phyloP scores from a whole-genome alignment of 2,888 invertebrate species.

The Resseliella maxima region DNA sequence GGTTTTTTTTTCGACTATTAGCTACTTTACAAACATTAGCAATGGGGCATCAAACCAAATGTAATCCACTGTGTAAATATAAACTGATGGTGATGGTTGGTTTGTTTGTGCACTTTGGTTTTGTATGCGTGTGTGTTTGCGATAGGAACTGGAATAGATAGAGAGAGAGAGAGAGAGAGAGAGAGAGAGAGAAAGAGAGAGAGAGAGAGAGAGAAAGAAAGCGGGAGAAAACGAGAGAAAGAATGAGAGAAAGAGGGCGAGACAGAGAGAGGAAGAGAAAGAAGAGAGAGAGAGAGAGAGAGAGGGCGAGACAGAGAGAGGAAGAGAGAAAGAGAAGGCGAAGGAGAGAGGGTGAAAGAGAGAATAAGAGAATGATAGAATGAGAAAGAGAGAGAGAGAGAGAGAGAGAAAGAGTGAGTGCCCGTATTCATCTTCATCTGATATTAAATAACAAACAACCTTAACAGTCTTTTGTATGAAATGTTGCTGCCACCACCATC shows the following conservation, averaged over 20 bases:
- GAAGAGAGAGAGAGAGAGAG: background rate
- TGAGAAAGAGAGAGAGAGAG: background rate
- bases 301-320: background rate
- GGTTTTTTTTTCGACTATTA: constrained; percentile 25
- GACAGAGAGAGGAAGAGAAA: too few relatives aligned
- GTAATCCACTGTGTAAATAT: constrained; percentile 54
- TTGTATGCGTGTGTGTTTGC: background rate
- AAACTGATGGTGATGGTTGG: background rate
- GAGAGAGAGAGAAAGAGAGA: too few relatives aligned
- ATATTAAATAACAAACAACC: constrained; percentile 53
- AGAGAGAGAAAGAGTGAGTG: background rate
- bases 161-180: too few relatives aligned
- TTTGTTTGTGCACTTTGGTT: constrained; percentile 27
- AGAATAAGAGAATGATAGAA: too few relatives aligned
- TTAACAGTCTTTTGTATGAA: background rate
- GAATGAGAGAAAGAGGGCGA: too few relatives aligned
- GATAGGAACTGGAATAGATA: background rate
- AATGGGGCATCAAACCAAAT: constrained; percentile 49
- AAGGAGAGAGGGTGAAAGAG: too few relatives aligned
- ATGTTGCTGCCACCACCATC: background rate
- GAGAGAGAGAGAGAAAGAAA: too few relatives aligned
- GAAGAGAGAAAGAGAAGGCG: too few relatives aligned
- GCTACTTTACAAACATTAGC: constrained; percentile 34
- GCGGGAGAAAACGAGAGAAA: background rate
- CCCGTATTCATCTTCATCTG: constrained; percentile 49